Evolutionary conservation across 1,140 invertebrate species (phyloP), one percentile per base, ranked within the genome.

Genomic region (Hesperophylax magnus): DNA sequence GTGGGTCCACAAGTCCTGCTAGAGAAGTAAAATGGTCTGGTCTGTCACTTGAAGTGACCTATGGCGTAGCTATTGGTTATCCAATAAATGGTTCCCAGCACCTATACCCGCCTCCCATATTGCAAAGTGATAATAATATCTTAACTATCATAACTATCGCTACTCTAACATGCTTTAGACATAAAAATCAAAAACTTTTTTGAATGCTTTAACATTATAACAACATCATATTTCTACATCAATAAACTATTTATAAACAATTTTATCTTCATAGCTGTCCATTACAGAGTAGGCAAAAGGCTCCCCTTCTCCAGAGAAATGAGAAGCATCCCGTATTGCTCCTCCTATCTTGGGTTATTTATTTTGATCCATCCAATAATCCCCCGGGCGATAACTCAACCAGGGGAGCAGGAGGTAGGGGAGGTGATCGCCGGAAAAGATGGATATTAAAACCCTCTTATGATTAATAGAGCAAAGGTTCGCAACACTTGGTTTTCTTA

Each of bases 371-470:
- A 71, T 83, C 82, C 82, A 80, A 83, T 83, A 83, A 80, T 74
- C 82, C 74, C 74, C 75, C 15, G 24, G 65, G 63, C 77, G 71
- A 82, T 79, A 79, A 79, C 77, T 82, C 61, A 80, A 27, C 58
- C 34, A 58, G 61, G 27, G 39, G 22, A 67, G 75, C 53, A 47
- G 79, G 75, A 78, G 52, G 17, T 47, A 47, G n/a, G 71, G 74
- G 71, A 58, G 76, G 80, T 78, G 82, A 83, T 83, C 75, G 53
- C 82, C 82, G 78, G 82, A 80, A 77, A 78, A 80, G 82, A 83
- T 83, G 82, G 82, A 83, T 83, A 83, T 83, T 83, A 83, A 83
- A 83, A 83, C 79, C 79, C 77, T 81, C 82, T 71, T 79, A 81
- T 83, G 82, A 83, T 83, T 83, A 83, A 83, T 83, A 83, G 82